Conservation (phyloP, 2,113 vertebrate species). For the Anser cygnoides region DNA sequence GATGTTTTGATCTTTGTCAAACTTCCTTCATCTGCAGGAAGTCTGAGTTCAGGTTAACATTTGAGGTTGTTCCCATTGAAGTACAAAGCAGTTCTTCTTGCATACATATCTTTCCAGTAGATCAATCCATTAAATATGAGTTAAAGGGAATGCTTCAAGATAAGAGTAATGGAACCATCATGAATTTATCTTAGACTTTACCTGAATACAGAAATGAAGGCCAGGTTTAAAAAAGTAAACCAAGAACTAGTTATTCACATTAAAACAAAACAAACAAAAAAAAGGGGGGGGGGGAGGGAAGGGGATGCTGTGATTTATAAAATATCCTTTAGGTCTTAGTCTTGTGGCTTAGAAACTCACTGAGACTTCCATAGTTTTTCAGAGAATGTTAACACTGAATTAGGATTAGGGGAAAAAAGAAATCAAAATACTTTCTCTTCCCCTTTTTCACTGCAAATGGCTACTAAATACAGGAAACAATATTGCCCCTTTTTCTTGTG, state of each 20-base stretch:
- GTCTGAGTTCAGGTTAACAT: not conserved
- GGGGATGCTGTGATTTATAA: not conserved
- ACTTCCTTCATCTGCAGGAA: not conserved
- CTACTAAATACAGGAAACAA: not conserved
- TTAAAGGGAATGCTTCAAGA: not conserved
- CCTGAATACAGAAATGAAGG: not conserved
- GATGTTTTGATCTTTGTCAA: not conserved
- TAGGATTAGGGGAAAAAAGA: not conserved
- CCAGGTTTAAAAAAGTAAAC: not conserved
- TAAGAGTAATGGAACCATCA: not conserved
- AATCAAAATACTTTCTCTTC: not conserved
- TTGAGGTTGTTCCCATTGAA: not conserved
- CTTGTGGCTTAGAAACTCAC: not conserved
- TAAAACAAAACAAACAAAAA: not conserved
- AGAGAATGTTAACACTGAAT: not conserved
- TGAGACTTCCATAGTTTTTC: not conserved
- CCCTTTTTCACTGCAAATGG: not conserved
- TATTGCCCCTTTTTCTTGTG: not conserved
- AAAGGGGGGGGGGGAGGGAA: not conserved
- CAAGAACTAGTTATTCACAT: not conserved
- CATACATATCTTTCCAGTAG: not conserved
- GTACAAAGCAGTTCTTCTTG: not conserved
- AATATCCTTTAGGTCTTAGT: not conserved
- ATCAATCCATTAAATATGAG: not conserved
- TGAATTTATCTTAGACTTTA: not conserved